Evolutionary conservation across 2,888 invertebrate species (phyloP), one percentile per base, ranked within the genome.

Genomic region (Dicyrtomina minuta): DNA sequence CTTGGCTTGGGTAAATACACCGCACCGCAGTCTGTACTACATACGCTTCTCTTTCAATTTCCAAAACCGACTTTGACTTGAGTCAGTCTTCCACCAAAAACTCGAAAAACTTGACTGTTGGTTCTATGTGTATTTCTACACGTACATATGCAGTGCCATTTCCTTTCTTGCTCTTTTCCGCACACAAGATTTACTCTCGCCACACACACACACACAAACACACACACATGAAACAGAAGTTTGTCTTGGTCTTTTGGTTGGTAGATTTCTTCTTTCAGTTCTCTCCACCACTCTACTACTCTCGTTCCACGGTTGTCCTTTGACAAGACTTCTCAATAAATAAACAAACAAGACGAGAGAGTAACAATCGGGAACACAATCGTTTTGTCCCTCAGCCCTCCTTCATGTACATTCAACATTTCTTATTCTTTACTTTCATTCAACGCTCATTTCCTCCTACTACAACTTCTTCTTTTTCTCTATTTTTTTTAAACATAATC

Each of bases 121-220:
- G 33, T 8, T 33, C 33, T 33, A 33, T 33, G 8, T 33, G n/a
- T n/a, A n/a, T n/a, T 53, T 53, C 51, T 46, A 4, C 4, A 53
- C 22, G 20, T 53, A 17, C 51, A 20, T 53, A 53, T 20, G 17
- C 17, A 22, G 51, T 55, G 22, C 55, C 55, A 55, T 55, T 55
- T 55, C 55, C 55, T 55, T 22, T 26, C 55, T 55, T 8, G 24
- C 55, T 55, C 55, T 26, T 33, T 33, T 33, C 24, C 51, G 24
- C 55, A 55, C 24, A 55, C 24, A 55, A 55, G 55, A 55, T 26
- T 55, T 55, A 55, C 55, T 55, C 51, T 53, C 55, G 13, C 51
- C 22, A 33, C 33, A 33, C 33, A 33, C n/a, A n/a, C n/a, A n/a
- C n/a, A n/a, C n/a, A n/a, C n/a, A n/a, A n/a, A n/a, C n/a, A n/a